These are phyloP conservation scores for Mythimna ferrago DNA, from an alignment of 2,888 invertebrate genomes.

Conservation along the genomic window DNA sequence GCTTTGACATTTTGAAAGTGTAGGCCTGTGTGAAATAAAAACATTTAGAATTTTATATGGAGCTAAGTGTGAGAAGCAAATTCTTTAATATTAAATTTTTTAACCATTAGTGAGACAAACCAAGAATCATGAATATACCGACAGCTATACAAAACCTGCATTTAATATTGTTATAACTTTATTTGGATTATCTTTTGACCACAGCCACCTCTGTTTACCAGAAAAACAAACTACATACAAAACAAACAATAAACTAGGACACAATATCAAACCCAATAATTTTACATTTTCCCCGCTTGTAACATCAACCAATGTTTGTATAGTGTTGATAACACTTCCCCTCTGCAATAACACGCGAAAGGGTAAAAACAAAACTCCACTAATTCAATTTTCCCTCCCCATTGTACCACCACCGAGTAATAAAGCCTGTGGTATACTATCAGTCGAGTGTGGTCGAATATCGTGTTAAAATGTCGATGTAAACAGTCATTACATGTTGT, in stretches of 20 bases:
- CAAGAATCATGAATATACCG: too few relatives aligned
- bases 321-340: constrained; percentile 57
- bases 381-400: constrained; percentile 51
- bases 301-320: constrained; percentile 51
- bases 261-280: constrained; percentile 25
- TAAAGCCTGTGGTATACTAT: constrained; percentile 57
- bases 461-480: constrained; percentile 56
- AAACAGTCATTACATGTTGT: constrained; percentile 40
- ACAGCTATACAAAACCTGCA: not conserved
- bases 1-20: too few relatives aligned
- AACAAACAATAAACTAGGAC: constrained; percentile 41
- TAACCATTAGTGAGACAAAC: too few relatives aligned
- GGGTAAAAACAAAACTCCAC: constrained; percentile 58
- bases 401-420: constrained; percentile 40
- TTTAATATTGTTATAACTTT: not conserved
- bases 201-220: not conserved
- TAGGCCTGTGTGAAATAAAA: too few relatives aligned
- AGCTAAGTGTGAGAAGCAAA: too few relatives aligned
- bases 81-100: too few relatives aligned
- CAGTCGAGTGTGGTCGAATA: constrained; percentile 64
- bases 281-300: constrained; percentile 25
- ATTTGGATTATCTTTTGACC: not conserved
- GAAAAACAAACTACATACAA: not conserved
- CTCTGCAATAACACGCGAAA: constrained; percentile 55
- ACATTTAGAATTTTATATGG: too few relatives aligned